phyloP scores from a whole-genome alignment of 2,113 vertebrate species.

The Hylia prasina region DNA sequence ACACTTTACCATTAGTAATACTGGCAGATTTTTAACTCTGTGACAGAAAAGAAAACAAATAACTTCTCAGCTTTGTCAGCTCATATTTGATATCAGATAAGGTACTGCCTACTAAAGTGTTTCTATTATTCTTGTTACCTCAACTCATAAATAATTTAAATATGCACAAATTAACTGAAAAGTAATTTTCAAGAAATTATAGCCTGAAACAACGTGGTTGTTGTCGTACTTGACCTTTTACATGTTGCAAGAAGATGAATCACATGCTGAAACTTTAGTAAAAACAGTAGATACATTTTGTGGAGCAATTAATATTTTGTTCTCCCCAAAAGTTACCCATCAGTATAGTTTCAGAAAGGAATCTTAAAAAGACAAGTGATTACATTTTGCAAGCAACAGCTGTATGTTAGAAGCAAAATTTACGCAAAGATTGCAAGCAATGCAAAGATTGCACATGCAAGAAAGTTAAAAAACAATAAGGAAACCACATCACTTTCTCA shows the following conservation, averaged over 20 bases:
- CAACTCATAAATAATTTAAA: not conserved
- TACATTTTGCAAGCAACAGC: not conserved
- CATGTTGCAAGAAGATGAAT: fast-evolving
- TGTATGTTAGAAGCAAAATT: not conserved
- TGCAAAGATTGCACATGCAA: not conserved
- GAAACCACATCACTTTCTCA: not conserved
- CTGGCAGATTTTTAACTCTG: not conserved
- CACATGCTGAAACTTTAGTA: not conserved
- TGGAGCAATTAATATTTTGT: not conserved
- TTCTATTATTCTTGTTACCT: not conserved
- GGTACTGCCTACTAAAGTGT: not conserved
- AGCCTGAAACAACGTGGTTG: fast-evolving
- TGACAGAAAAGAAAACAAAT: not conserved
- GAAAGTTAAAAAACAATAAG: not conserved
- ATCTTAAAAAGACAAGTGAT: not conserved
- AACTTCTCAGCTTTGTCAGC: not conserved
- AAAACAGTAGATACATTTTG: not conserved
- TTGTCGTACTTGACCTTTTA: not conserved
- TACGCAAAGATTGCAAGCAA: not conserved
- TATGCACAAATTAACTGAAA: not conserved
- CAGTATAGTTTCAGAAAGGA: not conserved
- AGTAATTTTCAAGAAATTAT: not conserved
- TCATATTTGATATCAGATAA: not conserved
- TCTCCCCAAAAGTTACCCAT: not conserved
- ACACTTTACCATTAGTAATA: not conserved